Conservation (phyloP, 2,888 invertebrate species). For the Cephus nigrinus region DNA sequence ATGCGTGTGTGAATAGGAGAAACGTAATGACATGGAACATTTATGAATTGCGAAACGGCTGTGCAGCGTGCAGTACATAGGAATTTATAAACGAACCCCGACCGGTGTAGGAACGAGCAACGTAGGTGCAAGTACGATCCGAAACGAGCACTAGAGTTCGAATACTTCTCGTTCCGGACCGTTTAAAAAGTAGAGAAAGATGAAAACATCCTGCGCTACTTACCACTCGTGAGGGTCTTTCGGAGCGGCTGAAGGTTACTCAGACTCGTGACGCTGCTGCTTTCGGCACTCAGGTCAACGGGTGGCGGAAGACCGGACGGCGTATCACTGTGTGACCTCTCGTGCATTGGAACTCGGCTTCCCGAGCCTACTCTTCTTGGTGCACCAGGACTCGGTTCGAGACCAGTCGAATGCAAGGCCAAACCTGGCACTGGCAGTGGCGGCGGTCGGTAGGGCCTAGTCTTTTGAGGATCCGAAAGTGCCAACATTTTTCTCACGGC, state of each 20-base stretch:
- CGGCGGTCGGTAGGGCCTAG: constrained; percentile 86
- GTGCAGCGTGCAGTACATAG: constrained; percentile 64
- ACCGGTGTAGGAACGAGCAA: constrained; percentile 34
- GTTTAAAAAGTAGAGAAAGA: constrained; percentile 18
- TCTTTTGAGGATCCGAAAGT: constrained; percentile 88
- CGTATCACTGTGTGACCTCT: constrained; percentile 90
- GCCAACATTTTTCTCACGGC: constrained; percentile 95
- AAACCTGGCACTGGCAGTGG: constrained; percentile 75
- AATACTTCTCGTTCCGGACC: constrained; percentile 42
- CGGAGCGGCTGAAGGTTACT: constrained; percentile 86
- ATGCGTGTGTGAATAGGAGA: constrained; percentile 48
- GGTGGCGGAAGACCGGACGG: constrained; percentile 82
- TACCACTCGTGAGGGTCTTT: constrained; percentile 82
- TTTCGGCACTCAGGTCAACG: constrained; percentile 92
- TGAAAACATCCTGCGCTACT: constrained; percentile 42
- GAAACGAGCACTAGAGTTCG: constrained; percentile 8
- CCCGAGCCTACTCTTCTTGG: constrained; percentile 70
- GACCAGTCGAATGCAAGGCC: constrained; percentile 65
- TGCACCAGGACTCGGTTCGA: constrained; percentile 71
- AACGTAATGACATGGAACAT: constrained; percentile 62
- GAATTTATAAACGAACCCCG: constrained; percentile 42
- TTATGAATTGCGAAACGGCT: constrained; percentile 63
- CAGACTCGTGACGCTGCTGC: constrained; percentile 93
- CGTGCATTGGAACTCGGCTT: constrained; percentile 76
- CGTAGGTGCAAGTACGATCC: constrained; percentile 34